Evolutionary conservation across 2,113 vertebrate species (phyloP).

Genomic region (Archocentrus centrarchus): DNA sequence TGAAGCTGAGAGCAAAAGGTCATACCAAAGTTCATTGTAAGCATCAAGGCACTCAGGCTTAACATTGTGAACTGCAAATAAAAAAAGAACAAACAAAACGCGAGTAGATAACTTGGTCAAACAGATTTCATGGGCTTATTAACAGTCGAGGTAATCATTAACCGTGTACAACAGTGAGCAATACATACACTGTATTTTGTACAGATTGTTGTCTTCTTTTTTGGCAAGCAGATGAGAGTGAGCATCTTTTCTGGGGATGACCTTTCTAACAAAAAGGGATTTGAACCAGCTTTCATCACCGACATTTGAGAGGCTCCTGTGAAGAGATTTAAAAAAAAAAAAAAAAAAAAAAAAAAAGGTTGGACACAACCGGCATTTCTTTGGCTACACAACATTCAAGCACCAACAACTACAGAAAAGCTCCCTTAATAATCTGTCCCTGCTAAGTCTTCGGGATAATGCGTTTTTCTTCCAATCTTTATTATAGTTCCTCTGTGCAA

Average conservation of each 20-base stretch:
- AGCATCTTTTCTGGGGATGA: slow-evolving; percentile 96
- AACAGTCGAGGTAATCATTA: neutral
- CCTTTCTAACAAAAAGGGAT: slow-evolving; percentile 96
- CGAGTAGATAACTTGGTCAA: neutral
- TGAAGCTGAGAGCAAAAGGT: neutral
- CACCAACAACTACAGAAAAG: neutral
- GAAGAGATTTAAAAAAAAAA: slow-evolving; percentile 8
- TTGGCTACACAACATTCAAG: slow-evolving; percentile 5
- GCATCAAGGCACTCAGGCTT: slow-evolving; percentile 96
- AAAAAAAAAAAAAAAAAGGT: neutral
- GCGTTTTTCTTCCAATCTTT: neutral
- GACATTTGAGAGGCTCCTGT: slow-evolving; percentile 83
- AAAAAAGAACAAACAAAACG: slow-evolving; percentile 45
- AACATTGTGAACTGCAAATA: slow-evolving; percentile 95
- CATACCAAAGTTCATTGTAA: slow-evolving; percentile 97
- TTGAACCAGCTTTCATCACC: slow-evolving; percentile 96
- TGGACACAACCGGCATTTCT: neutral
- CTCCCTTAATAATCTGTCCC: neutral
- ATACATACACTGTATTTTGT: slow-evolving; percentile 95
- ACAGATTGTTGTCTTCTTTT: slow-evolving; percentile 94
- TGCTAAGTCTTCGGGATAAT: too few species aligned
- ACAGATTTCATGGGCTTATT: neutral
- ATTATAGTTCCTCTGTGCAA: neutral
- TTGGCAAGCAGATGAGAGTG: slow-evolving; percentile 97
- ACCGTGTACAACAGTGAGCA: neutral